Evolutionary conservation across 2,113 vertebrate species (phyloP).

Genomic region (Centropus unirufus): DNA sequence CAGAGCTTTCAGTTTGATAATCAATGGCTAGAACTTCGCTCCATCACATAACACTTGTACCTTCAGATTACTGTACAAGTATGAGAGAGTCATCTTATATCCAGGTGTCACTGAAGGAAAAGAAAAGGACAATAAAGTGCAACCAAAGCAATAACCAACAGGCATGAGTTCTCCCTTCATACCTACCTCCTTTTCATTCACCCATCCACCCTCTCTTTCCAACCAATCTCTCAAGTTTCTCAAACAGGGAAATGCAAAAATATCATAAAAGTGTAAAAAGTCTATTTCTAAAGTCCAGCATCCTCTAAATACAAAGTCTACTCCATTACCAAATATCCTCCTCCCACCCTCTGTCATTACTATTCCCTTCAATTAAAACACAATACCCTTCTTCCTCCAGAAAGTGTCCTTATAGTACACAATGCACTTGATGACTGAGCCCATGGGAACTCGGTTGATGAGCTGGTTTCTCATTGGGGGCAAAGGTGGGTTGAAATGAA

Average conservation of each 20-base stretch:
- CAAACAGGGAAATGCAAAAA: neutral
- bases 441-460: constrained; percentile 92
- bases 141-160: neutral
- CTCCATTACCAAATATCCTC: neutral
- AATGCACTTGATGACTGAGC: constrained; percentile 97
- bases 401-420: constrained; percentile 96
- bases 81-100: neutral
- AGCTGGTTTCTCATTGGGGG: constrained; percentile 93
- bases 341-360: neutral
- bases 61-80: neutral
- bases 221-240: neutral
- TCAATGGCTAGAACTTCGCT: neutral
- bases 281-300: neutral
- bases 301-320: neutral
- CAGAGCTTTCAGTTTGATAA: neutral
- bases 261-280: neutral
- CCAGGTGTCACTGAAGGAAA: neutral
- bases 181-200: neutral
- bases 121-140: neutral
- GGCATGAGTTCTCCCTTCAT: neutral
- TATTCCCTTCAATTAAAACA: neutral
- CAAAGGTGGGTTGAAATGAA: constrained; percentile 92
- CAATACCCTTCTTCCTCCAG: constrained; percentile 92
- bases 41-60: neutral
- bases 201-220: neutral